Base-by-base conservation (phyloP, 2,797 vertebrate genomes). In the Dendrocincla fuliginosa region DNA sequence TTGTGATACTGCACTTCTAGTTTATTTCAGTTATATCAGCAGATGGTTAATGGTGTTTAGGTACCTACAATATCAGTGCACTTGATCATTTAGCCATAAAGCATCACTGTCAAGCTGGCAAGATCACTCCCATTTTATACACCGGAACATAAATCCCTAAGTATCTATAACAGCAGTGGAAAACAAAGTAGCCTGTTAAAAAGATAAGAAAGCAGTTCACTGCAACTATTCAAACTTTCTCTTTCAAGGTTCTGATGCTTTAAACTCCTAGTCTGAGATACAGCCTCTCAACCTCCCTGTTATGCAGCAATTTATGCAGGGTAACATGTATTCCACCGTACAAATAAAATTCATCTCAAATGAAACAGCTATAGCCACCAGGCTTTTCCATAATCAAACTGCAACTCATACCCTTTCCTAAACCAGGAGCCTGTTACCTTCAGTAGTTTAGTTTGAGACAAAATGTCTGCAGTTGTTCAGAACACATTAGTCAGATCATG, bases 401-500 rank as follows among this genome's bases (percentile, higher is more conserved):
- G 71, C 83, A 94, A 71, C 85, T 88, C 30, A 0, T 11, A 65
- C 28, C 33, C 74, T 37, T 61, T 44, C 84, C 85, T 76, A 90
- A 91, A 84, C 60, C 39, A 88, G 73, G 52, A 91, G 70, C n/a
- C 74, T 1, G 12, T 61, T 94, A 76, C 52, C 85, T 91, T 60
- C 59, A 84, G 85, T 77, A 44, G 76, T 88, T 68, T 46, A 52
- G 78, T 68, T 70, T 44, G 59, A 96, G 95, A 92, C 61, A 25
- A 28, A 46, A 52, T 61, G 94, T 79, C 94, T 94, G 91, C 87
- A 87, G 96, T 91, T 90, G 64, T 95, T 96, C 94, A 94, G 93
- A 97, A 96, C 91, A 87, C 67, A 95, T 94, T 94, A 95, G 94
- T 71, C 91, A 88, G 80, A 95, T 95, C 96, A 84, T 87, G 93